These are phyloP conservation scores for Upupa epops DNA, from an alignment of 2,113 vertebrate species.

Conservation along the genomic window DNA sequence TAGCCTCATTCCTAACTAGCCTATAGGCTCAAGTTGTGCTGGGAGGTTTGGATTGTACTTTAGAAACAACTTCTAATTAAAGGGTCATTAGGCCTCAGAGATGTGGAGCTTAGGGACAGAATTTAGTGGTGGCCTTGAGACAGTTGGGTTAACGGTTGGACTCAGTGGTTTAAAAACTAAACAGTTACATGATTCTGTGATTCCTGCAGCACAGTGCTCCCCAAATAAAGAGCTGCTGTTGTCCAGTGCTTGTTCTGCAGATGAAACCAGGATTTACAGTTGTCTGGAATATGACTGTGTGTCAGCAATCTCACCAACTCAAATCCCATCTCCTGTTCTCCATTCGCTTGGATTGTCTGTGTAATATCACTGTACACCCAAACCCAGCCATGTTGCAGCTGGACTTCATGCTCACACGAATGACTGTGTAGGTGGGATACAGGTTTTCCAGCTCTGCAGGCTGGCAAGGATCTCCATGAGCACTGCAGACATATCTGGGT, in stretches of 20 bases:
- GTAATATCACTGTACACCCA: neutral
- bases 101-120: too few relatives aligned
- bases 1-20: neutral
- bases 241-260: neutral
- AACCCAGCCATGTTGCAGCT: neutral
- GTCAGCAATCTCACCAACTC: neutral
- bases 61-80: too few relatives aligned
- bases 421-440: neutral
- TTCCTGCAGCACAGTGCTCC: neutral
- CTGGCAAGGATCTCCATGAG: neutral
- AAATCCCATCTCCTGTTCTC: neutral
- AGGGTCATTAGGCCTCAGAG: too few relatives aligned
- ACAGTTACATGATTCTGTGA: too few relatives aligned
- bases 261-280: neutral
- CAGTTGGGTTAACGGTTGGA: too few relatives aligned
- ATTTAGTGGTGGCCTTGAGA: too few relatives aligned
- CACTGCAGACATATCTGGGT: neutral
- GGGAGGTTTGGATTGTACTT: too few relatives aligned
- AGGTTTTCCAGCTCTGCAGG: neutral
- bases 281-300: neutral
- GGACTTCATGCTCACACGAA: accelerated
- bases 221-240: neutral
- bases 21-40: too few relatives aligned
- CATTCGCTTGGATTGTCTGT: accelerated
- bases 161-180: too few relatives aligned